Base-by-base conservation (phyloP, 1,140 invertebrate genomes). In the Chymomyza costata region DNA sequence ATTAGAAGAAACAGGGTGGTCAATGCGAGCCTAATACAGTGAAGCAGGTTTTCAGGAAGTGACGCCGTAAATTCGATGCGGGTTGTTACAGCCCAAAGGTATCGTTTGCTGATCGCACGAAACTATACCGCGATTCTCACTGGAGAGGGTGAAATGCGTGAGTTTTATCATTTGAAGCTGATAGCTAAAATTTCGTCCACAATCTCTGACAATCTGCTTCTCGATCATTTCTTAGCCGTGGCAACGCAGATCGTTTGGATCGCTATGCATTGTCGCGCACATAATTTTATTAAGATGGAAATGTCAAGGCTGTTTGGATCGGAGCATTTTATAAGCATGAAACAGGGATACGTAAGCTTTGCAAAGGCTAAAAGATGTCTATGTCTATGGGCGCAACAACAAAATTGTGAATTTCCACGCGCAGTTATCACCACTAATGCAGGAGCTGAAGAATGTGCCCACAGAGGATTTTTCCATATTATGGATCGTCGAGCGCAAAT, bases 401-500 rank as follows among this genome's bases (percentile, higher is more conserved):
- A 66, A 59, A 17, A 59, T 76, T 3, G 57, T 60, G 0, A 85
- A 84, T 45, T 85, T 74, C 31, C 80, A 74, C 2, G 41, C 47
- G 5, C 83, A 85, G 38, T 16, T 60, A 6, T 85, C 83, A 5
- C 83, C 83, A 3, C 40, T 85, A 0, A 65, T 83, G 3, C 65
- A 74, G 38, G 82, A 85, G 18, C 30, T 85, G n/a, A 17, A 35
- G 13, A 59, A 73, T 45, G 53, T 85, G 5, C 3, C 39, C 1
- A 59, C 58, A 1, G 66, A 78, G 30, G 69, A 85, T 50, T 21
- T 74, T 28, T 70, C 78, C 7, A 69, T 85, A 14, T 35, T 85
- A 40, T 84, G 83, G 82, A 82, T 84, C 16, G 83, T 80, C 0
- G 70, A 84, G 6, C 64, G 74, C 1, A 84, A 84, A 30, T 85